Evolutionary conservation across 2,888 invertebrate genomes (phyloP), one percentile per base, ranked within the genome.

Genomic region (Chesias legatella): DNA sequence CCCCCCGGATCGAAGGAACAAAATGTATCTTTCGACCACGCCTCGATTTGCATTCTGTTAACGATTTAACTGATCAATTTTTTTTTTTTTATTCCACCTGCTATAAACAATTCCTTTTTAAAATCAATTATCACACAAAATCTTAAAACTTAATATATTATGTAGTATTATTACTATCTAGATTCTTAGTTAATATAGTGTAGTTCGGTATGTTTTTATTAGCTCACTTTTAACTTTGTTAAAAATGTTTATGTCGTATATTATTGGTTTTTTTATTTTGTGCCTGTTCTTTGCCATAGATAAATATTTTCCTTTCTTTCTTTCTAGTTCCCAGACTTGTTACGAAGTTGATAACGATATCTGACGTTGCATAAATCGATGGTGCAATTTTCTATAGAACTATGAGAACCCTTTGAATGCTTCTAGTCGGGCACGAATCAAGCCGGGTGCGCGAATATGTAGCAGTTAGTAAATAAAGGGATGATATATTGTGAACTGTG

Each of bases 401-500:
- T 52, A 51, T 49, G 37, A 29, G 51, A 59, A 58, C 60, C 58
- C 66, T 63, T 73, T 69, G 64, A 59, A 63, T 62, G 72, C 70
- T 70, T 63, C 61, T 63, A 57, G 58, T 67, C 70, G 69, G 68
- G 55, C 57, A 44, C 67, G 66, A 73, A 81, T 75, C 79, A 80
- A 74, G 78, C 74, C 65, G 57, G 65, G 63, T 76, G 74, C 75
- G 85, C 83, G 81, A 83, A 85, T 85, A 81, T 84, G 83, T 84
- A 80, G 64, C 74, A 63, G 65, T 75, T 13, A 29, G 67, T 83
- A 79, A 84, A 86, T 85, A 83, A 84, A 83, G 80, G 85, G 83
- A 88, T 83, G 85, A 84, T 82, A 78, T 81, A 85, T 85, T 80
- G 82, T 84, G 68, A 77, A 76, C 73, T 65, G 63, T 70, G 79